These are phyloP conservation scores for Pelagia noctiluca DNA, from an alignment of 30 jellyfish, hydroid and myxozoan genomes.

Conservation along the genomic window DNA sequence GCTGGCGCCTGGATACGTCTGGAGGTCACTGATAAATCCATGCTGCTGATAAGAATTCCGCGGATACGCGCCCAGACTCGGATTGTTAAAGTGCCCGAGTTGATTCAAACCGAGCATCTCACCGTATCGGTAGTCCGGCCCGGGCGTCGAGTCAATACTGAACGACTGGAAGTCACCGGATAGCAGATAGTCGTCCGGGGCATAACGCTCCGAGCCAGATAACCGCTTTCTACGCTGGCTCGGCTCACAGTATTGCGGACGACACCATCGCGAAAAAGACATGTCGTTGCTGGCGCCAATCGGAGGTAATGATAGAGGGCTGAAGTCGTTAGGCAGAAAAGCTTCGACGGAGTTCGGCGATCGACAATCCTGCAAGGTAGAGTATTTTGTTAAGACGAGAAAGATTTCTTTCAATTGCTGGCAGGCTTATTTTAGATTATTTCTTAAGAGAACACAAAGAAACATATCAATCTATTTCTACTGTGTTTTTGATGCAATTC, in stretches of 20 bases:
- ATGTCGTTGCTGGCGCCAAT: conserved; percentile 62
- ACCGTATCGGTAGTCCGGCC: conserved; percentile 59
- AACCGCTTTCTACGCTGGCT: conserved; percentile 54
- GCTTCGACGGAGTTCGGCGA: conserved; percentile 68
- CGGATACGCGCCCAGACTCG: conserved; percentile 69
- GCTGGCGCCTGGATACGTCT: conserved; percentile 81
- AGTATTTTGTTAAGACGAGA: neutral
- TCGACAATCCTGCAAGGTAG: conserved; percentile 51
- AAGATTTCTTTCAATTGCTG: neutral
- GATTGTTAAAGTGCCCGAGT: conserved; percentile 62
- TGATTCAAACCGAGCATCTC: conserved; percentile 51
- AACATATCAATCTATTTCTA: neutral
- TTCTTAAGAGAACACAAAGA: too few species aligned
- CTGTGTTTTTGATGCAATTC: neutral
- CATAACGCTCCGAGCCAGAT: conserved; percentile 52
- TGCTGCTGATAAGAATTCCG: conserved; percentile 71
- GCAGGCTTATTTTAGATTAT: neutral
- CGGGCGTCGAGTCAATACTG: conserved; percentile 74
- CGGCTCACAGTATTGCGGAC: conserved; percentile 63
- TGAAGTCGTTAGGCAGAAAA: conserved; percentile 47
- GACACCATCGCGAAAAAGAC: conserved; percentile 59
- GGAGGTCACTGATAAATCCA: conserved; percentile 71
- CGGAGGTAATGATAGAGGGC: conserved; percentile 53
- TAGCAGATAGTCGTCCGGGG: conserved; percentile 51
- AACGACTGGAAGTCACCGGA: conserved; percentile 61